Evolutionary conservation across 2,888 invertebrate species (phyloP).

Genomic region (Scrobipalpa atriplicella): DNA sequence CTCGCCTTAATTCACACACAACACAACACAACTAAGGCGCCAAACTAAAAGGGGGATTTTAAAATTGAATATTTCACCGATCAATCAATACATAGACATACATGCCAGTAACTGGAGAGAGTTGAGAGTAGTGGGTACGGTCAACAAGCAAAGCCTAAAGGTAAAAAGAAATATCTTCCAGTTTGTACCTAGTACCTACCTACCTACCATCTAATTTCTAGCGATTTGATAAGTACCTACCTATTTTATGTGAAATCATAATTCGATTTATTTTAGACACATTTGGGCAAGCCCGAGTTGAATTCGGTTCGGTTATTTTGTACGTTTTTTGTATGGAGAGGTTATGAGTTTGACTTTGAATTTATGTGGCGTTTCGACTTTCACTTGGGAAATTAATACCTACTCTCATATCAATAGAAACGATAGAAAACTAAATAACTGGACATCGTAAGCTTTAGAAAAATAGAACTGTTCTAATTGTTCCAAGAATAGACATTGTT

Average conservation of each 20-base stretch:
- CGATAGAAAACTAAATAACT: no score
- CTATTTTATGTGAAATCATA: no score
- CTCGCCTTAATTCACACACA: no score
- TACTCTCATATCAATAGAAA: no score
- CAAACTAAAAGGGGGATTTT: slow-evolving; percentile 8
- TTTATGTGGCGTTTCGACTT: slow-evolving; percentile 10
- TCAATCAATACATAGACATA: slow-evolving; percentile 31
- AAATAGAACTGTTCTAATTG: no score
- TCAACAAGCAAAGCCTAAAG: neutral
- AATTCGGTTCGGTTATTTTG: no score
- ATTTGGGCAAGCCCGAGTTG: no score
- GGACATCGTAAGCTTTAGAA: no score
- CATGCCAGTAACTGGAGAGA: slow-evolving; percentile 26
- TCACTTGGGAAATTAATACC: neutral
- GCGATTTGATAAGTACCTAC: no score
- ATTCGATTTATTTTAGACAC: no score
- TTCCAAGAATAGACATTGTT: no score
- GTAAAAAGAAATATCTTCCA: neutral
- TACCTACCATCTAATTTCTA: no score
- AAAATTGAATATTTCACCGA: slow-evolving; percentile 28
- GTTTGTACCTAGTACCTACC: neutral
- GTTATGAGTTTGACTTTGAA: slow-evolving; percentile 1
- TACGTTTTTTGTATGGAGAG: slow-evolving; percentile 9
- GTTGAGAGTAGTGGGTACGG: neutral
- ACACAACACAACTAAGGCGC: slow-evolving; percentile 1